A percentile compares a stretch with the other conserved stretches of the same genome.
These are phyloP conservation scores for Drosophila ananassae DNA, from an alignment of 1,140 invertebrate genomes.

Conservation along the genomic window DNA sequence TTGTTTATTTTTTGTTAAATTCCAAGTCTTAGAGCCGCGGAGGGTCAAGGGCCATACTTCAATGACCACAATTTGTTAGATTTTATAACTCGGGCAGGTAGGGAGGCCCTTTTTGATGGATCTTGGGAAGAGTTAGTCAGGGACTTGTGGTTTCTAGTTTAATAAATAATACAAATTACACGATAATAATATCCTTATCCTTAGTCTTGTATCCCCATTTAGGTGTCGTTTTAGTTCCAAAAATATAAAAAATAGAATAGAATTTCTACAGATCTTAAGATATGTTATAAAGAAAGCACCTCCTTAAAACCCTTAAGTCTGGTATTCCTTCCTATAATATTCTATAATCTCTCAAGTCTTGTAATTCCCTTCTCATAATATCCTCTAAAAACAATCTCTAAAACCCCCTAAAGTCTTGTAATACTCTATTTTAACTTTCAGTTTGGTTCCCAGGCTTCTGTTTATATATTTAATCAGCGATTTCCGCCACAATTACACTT, in stretches of 20 bases:
- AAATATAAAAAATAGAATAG: too few species aligned
- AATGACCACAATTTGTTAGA: background rate
- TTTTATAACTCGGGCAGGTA: background rate
- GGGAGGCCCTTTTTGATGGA: slow-evolving; percentile 2
- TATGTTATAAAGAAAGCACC: too few species aligned
- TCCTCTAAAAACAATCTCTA: background rate
- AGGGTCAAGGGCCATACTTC: slow-evolving; percentile 14
- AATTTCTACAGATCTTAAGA: too few species aligned
- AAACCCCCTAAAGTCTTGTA: slow-evolving; percentile 3
- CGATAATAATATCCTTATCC: too few species aligned
- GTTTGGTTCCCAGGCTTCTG: slow-evolving; percentile 25
- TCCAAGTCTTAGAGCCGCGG: background rate
- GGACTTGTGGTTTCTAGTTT: too few species aligned
- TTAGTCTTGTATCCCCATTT: too few species aligned
- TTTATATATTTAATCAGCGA: slow-evolving; percentile 44
- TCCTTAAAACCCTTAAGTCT: too few species aligned
- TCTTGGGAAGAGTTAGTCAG: slow-evolving; percentile 8
- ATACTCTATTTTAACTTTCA: background rate
- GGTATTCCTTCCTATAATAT: too few species aligned
- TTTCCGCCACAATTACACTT: slow-evolving; percentile 62
- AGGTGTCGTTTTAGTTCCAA: too few species aligned
- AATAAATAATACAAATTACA: too few species aligned
- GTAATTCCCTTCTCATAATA: too few species aligned
- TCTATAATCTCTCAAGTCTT: too few species aligned
- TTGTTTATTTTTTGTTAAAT: slow-evolving; percentile 12